Percentiles rank a stretch among this genome's conserved stretches.
phyloP scores from a whole-genome alignment of 2,888 invertebrate genomes.

The Aleiodes alternator region DNA sequence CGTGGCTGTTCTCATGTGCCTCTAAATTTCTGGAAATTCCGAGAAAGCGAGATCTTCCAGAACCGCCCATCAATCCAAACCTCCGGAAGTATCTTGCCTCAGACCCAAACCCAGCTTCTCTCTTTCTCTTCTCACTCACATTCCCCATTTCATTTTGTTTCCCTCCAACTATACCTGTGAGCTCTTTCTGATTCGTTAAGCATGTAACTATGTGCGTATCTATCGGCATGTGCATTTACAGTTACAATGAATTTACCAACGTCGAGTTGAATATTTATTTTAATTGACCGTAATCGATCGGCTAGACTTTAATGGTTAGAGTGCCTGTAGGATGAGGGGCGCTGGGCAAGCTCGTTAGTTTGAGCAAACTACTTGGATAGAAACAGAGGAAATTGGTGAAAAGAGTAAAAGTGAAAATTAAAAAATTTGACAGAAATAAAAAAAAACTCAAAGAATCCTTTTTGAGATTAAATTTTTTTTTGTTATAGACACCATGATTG shows the following conservation, averaged over 20 bases:
- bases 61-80: conserved; percentile 61
- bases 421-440: no score
- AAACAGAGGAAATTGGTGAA: no score
- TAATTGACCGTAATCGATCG: conserved; percentile 61
- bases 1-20: conserved; percentile 50
- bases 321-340: not conserved
- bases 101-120: conserved; percentile 45
- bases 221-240: conserved; percentile 27
- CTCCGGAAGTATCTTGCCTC: conserved; percentile 54
- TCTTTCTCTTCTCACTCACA: not conserved
- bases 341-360: conserved; percentile 21
- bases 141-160: conserved; percentile 22
- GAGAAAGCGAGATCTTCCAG: conserved; percentile 54
- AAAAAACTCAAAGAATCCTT: no score
- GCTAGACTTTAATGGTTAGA: conserved; percentile 42
- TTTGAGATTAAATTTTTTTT: no score
- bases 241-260: conserved; percentile 55
- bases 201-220: not conserved
- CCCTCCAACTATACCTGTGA: conserved; percentile 1
- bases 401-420: no score
- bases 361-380: not conserved
- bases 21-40: conserved; percentile 68
- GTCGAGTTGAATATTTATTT: conserved; percentile 60
- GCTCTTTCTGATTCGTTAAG: not conserved
- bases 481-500: no score